Base-by-base conservation (phyloP, 1,140 invertebrate species). In the Medauroidea extradentata region DNA sequence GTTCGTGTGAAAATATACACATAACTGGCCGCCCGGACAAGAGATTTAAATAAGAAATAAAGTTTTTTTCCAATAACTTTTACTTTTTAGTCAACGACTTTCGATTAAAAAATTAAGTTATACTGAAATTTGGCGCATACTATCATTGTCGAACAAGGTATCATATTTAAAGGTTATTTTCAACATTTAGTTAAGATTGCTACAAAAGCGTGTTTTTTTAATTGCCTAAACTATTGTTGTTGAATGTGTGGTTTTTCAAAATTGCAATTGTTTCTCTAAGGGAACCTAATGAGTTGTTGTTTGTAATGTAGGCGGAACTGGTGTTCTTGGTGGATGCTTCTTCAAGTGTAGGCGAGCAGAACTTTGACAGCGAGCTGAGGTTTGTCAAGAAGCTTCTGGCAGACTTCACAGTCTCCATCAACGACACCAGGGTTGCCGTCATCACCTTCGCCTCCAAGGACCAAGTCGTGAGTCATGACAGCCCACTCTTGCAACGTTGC, bases 371-470 rank as follows among this genome's bases (percentile, higher is more conserved):
- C 62, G 86, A 88, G 69, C 67, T 88, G 29, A 85, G 82, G 64
- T 89, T 89, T 69, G 85, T 88, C 2, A 81, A 81, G 62, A 87
- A 87, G 68, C 70, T 89, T 1, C 63, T 89, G n/a, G 81, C 85
- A 5, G 85, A 88, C 69, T 85, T 88, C 59, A 84, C 81, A 0
- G 83, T 89, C 2, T 82, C 84, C 51, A 75, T 76, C 24, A 78
- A 83, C 61, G 75, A 82, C 14, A 86, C 86, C 0, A 72, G 85
- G 59, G 81, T 89, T 3, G 79, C 84, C 2, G 71, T 89, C 14
- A 75, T 89, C 7, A 86, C 85, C 2, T 89, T 86, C 68, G 83
- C 85, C 38, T 86, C 85, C 2, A 76, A 75, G 49, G 74, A 70
- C 38, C 75, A 77, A 68, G 79, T 85, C 18, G 71, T 77, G 29